These are phyloP conservation scores for Corynorhinus townsendii DNA, from an alignment of 2,113 vertebrate species.

Conservation along the genomic window DNA sequence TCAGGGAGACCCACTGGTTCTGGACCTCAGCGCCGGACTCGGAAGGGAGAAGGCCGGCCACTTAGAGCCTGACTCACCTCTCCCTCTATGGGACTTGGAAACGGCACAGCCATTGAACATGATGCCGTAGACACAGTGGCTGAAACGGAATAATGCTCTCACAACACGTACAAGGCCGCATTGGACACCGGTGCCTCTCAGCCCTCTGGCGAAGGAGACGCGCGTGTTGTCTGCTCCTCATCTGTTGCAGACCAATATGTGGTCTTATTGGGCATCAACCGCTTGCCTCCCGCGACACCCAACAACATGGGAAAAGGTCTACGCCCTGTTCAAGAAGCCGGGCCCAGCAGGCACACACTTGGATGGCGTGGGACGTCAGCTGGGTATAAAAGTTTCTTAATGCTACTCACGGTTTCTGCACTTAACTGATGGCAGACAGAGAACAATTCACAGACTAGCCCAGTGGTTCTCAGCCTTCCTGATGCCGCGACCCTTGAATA, in stretches of 20 bases:
- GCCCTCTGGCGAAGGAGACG: not conserved
- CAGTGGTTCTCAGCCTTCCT: too few relatives aligned
- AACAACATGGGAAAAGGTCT: not conserved
- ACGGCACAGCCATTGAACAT: not conserved
- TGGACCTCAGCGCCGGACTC: not conserved
- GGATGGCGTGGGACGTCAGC: not conserved
- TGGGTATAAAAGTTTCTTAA: not conserved
- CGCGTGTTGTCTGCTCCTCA: not conserved
- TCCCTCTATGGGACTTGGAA: not conserved
- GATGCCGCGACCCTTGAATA: too few relatives aligned
- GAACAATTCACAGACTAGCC: not conserved
- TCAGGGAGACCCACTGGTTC: too few relatives aligned
- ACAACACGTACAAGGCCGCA: not conserved
- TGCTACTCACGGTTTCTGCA: not conserved
- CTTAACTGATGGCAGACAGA: not conserved
- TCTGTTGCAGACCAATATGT: not conserved
- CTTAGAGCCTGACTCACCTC: not conserved
- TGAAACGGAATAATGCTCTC: not conserved
- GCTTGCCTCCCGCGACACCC: not conserved
- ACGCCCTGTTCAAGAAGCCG: not conserved
- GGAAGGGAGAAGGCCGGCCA: not conserved
- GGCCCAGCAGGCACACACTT: not conserved
- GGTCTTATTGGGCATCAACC: not conserved
- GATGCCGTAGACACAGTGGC: not conserved
- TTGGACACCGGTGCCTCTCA: not conserved